Evolutionary conservation across 92 coral and sea anemone species (phyloP).

Genomic region (Micromussa lordhowensis): DNA sequence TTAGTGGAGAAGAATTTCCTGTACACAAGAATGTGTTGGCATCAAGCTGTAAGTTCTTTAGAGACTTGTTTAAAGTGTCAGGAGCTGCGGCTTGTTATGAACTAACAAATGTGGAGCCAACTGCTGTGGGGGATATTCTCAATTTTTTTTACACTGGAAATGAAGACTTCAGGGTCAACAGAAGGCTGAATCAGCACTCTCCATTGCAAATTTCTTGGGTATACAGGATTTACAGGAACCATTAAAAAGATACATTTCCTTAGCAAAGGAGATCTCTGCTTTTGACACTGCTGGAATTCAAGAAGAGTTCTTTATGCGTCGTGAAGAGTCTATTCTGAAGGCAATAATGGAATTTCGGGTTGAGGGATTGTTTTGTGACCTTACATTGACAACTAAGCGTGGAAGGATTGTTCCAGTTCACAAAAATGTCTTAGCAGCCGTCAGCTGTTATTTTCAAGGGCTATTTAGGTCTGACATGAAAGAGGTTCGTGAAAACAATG

Average conservation of each 20-base stretch:
- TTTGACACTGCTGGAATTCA: not conserved
- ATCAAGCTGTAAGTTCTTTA: conserved; percentile 37
- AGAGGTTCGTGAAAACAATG: conserved; percentile 56
- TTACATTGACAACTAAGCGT: conserved; percentile 33
- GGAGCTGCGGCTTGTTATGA: conserved; percentile 30
- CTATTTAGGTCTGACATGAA: conserved; percentile 64
- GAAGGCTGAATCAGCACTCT: conserved; percentile 29
- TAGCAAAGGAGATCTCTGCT: not conserved
- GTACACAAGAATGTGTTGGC: conserved; percentile 61
- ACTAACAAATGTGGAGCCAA: conserved; percentile 41
- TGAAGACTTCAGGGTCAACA: conserved; percentile 37
- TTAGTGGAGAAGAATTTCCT: conserved; percentile 22
- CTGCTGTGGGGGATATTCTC: conserved; percentile 41
- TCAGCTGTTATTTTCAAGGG: conserved; percentile 65
- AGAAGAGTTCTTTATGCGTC: not conserved
- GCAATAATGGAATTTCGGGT: conserved; percentile 27
- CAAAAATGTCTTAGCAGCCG: conserved; percentile 60
- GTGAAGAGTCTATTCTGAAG: conserved; percentile 11
- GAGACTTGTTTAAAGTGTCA: conserved; percentile 15
- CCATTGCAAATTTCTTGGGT: conserved; percentile 47
- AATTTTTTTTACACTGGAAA: conserved; percentile 52
- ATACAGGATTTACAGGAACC: conserved; percentile 16
- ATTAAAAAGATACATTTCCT: not conserved
- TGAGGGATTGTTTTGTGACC: conserved; percentile 59
- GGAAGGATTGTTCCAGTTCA: conserved; percentile 56